phyloP scores from a whole-genome alignment of 2,797 vertebrate species.

The Serranus cabrilla region DNA sequence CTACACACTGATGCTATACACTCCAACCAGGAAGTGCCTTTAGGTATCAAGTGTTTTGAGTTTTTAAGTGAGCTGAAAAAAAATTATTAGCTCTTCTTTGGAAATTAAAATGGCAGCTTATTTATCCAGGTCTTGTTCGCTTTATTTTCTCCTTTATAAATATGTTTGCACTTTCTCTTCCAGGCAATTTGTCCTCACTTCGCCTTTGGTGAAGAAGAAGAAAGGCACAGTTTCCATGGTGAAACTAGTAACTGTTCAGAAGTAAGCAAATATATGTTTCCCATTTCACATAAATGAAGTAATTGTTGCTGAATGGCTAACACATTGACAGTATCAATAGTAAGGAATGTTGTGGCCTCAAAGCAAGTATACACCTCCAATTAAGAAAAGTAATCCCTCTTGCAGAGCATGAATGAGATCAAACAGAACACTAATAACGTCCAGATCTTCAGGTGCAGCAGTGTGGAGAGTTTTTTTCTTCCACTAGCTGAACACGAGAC shows the following conservation, averaged over 20 bases:
- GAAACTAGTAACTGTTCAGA: slow-evolving; percentile 37
- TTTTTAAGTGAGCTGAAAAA: slow-evolving; percentile 14
- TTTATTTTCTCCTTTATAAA: not conserved
- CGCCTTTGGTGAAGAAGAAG: not conserved
- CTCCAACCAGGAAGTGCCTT: not conserved
- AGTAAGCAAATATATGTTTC: slow-evolving; percentile 36
- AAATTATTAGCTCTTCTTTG: not conserved
- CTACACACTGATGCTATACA: not conserved
- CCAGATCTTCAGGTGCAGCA: slow-evolving; percentile 66
- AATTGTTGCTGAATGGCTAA: slow-evolving; percentile 56
- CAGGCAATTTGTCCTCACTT: slow-evolving; percentile 9
- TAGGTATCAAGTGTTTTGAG: not conserved
- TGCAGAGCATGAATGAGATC: slow-evolving; percentile 45
- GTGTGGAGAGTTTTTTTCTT: slow-evolving; percentile 13
- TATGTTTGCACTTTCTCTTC: slow-evolving; percentile 12
- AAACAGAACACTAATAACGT: slow-evolving; percentile 59
- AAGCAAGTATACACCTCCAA: slow-evolving; percentile 56
- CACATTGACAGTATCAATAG: slow-evolving; percentile 60
- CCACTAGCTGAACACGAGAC: slow-evolving; percentile 2
- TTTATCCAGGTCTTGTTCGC: not conserved
- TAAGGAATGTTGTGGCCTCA: slow-evolving; percentile 50
- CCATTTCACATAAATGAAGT: slow-evolving; percentile 40
- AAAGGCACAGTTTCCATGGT: slow-evolving; percentile 10
- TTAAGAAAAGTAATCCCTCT: slow-evolving; percentile 49
- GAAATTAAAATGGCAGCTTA: not conserved